Conservation (phyloP, 1,140 invertebrate genomes). For the Ridgeia piscesae region DNA sequence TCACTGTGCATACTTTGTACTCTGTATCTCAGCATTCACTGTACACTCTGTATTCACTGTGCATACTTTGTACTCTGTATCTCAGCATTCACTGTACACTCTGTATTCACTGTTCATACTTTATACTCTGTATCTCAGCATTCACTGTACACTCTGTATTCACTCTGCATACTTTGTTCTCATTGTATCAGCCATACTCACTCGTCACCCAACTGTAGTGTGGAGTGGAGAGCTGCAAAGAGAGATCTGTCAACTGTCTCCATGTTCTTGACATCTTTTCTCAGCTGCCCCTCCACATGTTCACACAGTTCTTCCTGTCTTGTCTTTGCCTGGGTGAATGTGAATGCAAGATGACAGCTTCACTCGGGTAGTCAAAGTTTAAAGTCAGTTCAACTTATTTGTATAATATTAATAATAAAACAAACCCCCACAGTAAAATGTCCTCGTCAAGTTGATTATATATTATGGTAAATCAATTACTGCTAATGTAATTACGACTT, state of each 20-base stretch:
- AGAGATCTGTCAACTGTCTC: background rate
- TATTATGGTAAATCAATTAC: too few relatives aligned
- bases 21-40: background rate
- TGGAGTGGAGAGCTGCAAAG: background rate
- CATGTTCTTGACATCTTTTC: background rate
- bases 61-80: background rate
- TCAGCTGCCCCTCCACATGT: background rate
- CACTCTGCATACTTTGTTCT: too few relatives aligned
- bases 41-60: background rate
- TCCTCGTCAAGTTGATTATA: too few relatives aligned
- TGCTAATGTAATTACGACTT: too few relatives aligned
- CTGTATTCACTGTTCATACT: background rate
- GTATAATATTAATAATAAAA: too few relatives aligned
- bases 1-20: background rate
- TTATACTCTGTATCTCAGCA: background rate
- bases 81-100: background rate
- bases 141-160: background rate
- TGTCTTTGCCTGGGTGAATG: background rate
- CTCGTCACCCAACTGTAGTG: background rate
- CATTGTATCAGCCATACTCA: background rate
- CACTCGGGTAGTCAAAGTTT: too few relatives aligned
- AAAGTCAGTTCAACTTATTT: too few relatives aligned
- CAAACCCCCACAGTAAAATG: too few relatives aligned
- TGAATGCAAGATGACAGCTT: background rate
- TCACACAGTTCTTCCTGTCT: background rate